Base-by-base conservation (phyloP, 1,140 invertebrate species). In the Medauroidea extradentata region DNA sequence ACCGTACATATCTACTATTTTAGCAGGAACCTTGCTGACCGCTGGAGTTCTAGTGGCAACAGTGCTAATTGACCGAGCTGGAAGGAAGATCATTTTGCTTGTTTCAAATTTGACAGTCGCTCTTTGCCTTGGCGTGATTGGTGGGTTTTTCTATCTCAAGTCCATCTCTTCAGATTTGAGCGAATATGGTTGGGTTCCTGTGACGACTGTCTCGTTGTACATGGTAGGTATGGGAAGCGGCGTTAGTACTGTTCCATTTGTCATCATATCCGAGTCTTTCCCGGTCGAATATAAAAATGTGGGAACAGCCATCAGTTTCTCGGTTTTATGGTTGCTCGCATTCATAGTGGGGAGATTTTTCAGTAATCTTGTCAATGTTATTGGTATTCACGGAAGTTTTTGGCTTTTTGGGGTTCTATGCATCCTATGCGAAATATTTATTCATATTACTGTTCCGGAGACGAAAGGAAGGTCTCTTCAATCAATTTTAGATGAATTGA, bases 201-300 rank as follows among this genome's bases (percentile, higher is more conserved):
- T 87, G 0, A 38, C 77, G 0, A 74, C 80, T 3, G 51, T 82
- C 0, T 77, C 78, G 2, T 23, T 81, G 2, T 88, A 80, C 63
- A 80, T 87, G 43, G 67, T 83, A 2, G 70, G 75, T 0, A 81
- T 77, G 46, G 71, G 73, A 14, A 29, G 80, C 0, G 81, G 80
- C 0, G 64, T 76, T 34, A 79, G 79, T 3, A 72, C 73, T 2
- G 67, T 82, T 48, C 85, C 86, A 0, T 83, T 81, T 65, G 72
- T 88, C 1, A 69, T 87, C 0, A 77, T 81, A 42, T 78, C 83
- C 0, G 86, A 88, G 69, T 75, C 87, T 14, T 85, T 87, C 72
- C 75, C 90, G 38, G 76, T 87, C 38, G 89, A 92, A 57, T 81
- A 88, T n/a, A 87, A 91, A 63, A 90, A 88, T 1, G 75, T 85